phyloP scores from a whole-genome alignment of 2,113 vertebrate species.

The Malurus melanocephalus region DNA sequence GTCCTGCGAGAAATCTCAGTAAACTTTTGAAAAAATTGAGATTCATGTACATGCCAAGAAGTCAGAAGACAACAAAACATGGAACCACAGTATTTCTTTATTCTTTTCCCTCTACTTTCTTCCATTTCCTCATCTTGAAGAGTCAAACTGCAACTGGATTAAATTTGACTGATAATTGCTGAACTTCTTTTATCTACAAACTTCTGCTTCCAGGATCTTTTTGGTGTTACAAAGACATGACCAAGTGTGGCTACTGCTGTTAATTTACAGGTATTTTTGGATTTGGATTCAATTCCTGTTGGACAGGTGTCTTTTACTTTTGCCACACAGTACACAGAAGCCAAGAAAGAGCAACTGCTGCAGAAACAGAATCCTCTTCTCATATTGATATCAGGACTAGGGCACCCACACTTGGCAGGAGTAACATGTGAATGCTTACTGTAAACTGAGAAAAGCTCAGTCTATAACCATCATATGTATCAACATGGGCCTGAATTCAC shows the following conservation, averaged over 20 bases:
- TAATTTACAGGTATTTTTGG: background rate
- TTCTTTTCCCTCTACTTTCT: background rate
- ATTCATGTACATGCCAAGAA: background rate
- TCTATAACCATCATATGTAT: background rate
- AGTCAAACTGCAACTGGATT: background rate
- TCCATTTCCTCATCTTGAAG: background rate
- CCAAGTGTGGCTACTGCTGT: background rate
- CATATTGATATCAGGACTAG: background rate
- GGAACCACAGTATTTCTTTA: background rate
- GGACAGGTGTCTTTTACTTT: background rate
- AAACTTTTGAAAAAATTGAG: background rate
- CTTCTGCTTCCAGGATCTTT: background rate
- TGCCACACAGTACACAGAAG: background rate
- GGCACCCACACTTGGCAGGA: background rate
- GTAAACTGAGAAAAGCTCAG: background rate
- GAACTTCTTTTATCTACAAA: background rate
- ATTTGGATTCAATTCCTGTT: background rate
- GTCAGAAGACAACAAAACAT: background rate
- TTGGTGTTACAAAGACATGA: background rate
- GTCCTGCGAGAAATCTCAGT: background rate
- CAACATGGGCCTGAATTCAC: background rate
- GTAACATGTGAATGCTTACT: background rate
- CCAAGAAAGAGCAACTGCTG: background rate
- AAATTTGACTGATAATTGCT: background rate
- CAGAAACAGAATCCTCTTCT: conserved; percentile 29